These are phyloP conservation scores for Onychomys arenicola DNA, from an alignment of 2,797 vertebrate species.

Conservation along the genomic window DNA sequence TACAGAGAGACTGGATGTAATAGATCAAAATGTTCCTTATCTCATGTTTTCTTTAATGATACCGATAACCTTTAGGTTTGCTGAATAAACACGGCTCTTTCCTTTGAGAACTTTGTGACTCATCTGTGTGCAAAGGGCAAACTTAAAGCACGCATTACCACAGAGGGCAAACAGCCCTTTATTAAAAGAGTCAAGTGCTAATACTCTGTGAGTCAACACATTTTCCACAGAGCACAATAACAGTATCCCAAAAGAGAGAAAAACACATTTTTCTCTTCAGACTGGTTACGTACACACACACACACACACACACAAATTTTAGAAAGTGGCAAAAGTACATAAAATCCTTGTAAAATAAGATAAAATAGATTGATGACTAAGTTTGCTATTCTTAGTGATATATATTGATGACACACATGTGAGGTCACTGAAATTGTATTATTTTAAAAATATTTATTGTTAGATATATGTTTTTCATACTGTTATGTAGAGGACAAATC, in stretches of 20 bases:
- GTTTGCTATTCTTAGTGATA: neutral
- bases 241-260: neutral
- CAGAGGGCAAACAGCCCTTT: conserved; percentile 61
- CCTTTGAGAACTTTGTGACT: conserved; percentile 77
- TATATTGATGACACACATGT: neutral
- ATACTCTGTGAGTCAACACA: conserved; percentile 58
- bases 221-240: conserved; percentile 53
- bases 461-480: neutral
- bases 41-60: conserved; percentile 78
- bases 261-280: neutral
- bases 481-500: neutral
- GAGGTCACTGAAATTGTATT: neutral
- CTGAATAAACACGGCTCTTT: conserved; percentile 82
- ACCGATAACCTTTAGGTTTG: conserved; percentile 79
- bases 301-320: neutral
- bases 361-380: neutral
- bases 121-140: conserved; percentile 81
- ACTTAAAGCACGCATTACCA: conserved; percentile 40
- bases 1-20: conserved; percentile 58
- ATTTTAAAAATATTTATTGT: neutral
- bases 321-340: neutral
- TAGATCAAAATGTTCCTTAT: conserved; percentile 71
- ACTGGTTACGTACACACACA: neutral
- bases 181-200: conserved; percentile 51
- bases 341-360: neutral